Conservation (phyloP, 2,797 vertebrate genomes). For the Oophaga sylvatica region DNA sequence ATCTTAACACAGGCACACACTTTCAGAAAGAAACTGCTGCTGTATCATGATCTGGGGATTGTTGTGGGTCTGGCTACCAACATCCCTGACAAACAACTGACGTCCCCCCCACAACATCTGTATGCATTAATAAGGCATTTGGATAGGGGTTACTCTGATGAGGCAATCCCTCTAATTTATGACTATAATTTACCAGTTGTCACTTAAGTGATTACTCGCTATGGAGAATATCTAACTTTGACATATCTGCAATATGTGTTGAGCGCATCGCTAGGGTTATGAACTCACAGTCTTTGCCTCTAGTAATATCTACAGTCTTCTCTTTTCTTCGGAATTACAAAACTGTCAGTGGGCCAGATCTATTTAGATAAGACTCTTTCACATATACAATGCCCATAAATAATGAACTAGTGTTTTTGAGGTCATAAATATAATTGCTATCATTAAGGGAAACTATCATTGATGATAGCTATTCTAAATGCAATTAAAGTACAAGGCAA, state of each 20-base stretch:
- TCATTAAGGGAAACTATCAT: neutral
- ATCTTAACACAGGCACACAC: too few species aligned
- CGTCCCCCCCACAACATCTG: too few species aligned
- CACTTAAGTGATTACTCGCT: neutral
- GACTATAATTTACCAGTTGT: neutral
- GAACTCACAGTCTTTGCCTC: neutral
- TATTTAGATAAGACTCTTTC: conserved; percentile 9
- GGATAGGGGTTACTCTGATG: too few species aligned
- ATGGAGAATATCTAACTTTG: neutral
- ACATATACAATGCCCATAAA: neutral
- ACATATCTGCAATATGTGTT: neutral
- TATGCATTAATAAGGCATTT: too few species aligned
- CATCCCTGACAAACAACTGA: too few species aligned
- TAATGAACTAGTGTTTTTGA: neutral
- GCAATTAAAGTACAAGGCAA: neutral
- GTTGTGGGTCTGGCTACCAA: too few species aligned
- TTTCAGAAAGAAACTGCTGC: too few species aligned
- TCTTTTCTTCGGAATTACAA: neutral
- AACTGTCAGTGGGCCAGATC: neutral
- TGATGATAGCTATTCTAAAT: neutral
- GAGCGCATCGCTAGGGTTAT: neutral
- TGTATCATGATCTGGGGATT: too few species aligned
- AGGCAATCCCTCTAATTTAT: too few species aligned
- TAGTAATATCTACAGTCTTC: neutral
- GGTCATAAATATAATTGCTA: neutral